Base-by-base conservation (phyloP, 1,140 invertebrate genomes). In the Diabrotica undecimpunctata region DNA sequence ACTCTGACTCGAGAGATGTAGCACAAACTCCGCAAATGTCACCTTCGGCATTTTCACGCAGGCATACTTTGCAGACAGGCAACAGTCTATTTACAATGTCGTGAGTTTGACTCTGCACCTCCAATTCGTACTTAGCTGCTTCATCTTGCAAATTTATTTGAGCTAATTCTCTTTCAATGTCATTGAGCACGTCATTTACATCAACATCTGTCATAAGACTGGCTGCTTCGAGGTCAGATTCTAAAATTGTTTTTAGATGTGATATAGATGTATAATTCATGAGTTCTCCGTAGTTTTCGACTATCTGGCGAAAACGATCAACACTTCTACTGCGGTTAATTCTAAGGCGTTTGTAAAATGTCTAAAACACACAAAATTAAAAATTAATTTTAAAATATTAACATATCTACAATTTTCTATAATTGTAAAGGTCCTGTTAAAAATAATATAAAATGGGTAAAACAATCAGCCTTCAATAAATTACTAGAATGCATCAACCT, bases 241-340 rank as follows among this genome's bases (percentile, higher is more conserved):
- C 51, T n/a, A 62, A 25, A 39, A 53, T 38, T 54, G 12, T 54
- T 13, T 52, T 36, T 13, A 62, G 35, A 39, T 62, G 51, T 12
- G 7, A 38, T 14, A 62, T 13, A 38, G 61, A 62, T 54, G 36
- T 62, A 11, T 60, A 60, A 6, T 38, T 46, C n/a, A 62, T 54
- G n/a, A 54, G 25, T 38, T 62, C 51, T 39, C 61, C 61, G 54
- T 62, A 62, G 14, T 62, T 50, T 13, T 62, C 61, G 12, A 62
- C 61, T 9, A 62, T 54, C 54, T 54, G 52, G 6, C 61, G 25
- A 12, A 62, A 54, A 8, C 61, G 54, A 12, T 62, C 61, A 36
- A 62, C 61, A 54, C 61, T 62, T 12, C 53, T 54, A 38, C 61
- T 62, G 10, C 61, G 51, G 39, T 54, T 62, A 38, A 11, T 13